Conservation (phyloP, 2,888 invertebrate species). For the Athalia cordata region DNA sequence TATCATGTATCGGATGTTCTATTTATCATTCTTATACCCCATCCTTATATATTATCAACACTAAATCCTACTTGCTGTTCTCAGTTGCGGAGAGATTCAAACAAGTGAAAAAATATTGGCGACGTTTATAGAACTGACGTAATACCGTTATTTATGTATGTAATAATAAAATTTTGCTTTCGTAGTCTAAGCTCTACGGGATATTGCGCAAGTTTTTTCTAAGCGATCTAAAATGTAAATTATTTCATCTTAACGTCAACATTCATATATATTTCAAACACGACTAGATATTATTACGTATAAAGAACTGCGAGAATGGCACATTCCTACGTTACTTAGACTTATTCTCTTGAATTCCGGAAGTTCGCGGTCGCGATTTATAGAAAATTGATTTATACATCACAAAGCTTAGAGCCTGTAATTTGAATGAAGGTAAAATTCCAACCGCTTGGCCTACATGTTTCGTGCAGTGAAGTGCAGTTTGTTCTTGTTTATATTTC, state of each 20-base stretch:
- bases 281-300: too few species aligned
- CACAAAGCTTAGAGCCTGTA: neutral
- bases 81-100: neutral
- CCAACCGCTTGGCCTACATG: neutral
- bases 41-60: too few species aligned
- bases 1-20: too few species aligned
- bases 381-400: too few species aligned
- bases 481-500: slow-evolving; percentile 7
- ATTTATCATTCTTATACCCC: too few species aligned
- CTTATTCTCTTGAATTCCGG: too few species aligned
- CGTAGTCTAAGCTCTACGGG: neutral
- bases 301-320: too few species aligned
- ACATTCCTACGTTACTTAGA: too few species aligned
- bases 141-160: neutral
- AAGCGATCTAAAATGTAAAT: slow-evolving; percentile 3
- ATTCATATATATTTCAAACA: neutral
- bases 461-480: neutral
- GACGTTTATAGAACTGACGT: slow-evolving; percentile 29
- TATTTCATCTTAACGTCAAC: slow-evolving; percentile 9
- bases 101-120: slow-evolving; percentile 2
- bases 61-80: too few species aligned
- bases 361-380: too few species aligned
- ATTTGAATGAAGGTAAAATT: neutral
- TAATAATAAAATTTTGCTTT: neutral
- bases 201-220: slow-evolving; percentile 11